phyloP scores from a whole-genome alignment of 1,140 invertebrate species.

The Dendrolimus punctatus region DNA sequence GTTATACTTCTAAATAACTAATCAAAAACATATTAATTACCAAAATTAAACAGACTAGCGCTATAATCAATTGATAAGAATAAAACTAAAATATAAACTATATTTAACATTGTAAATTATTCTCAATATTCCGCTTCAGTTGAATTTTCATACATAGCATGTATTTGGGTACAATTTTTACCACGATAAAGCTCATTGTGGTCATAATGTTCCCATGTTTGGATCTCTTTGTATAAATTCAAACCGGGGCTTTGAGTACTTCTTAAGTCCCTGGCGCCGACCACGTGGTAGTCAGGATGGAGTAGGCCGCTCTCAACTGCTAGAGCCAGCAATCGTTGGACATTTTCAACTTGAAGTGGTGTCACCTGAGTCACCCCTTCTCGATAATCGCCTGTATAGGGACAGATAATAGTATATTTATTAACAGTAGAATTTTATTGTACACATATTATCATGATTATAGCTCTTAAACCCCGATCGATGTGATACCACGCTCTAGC shows the following conservation, averaged over 20 bases:
- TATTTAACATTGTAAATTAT: too few relatives aligned
- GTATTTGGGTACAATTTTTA: conserved; percentile 35
- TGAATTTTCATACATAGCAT: conserved; percentile 14
- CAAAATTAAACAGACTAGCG: too few relatives aligned
- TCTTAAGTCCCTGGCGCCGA: conserved; percentile 39
- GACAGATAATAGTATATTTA: neutral
- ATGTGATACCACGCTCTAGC: too few relatives aligned
- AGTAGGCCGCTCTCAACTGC: conserved; percentile 37
- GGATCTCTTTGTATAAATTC: conserved; percentile 35
- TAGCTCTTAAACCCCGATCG: too few relatives aligned
- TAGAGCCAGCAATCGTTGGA: conserved; percentile 32
- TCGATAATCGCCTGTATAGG: conserved; percentile 46
- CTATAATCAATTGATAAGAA: too few relatives aligned
- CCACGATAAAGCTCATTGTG: conserved; percentile 23
- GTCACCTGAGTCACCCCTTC: conserved; percentile 36
- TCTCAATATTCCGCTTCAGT: too few relatives aligned
- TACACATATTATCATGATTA: too few relatives aligned
- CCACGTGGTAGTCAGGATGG: conserved; percentile 30
- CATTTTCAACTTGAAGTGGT: conserved; percentile 26
- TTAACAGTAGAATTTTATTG: neutral
- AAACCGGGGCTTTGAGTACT: conserved; percentile 40
- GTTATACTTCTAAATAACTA: too few relatives aligned
- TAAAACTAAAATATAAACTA: too few relatives aligned
- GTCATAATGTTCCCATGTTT: conserved; percentile 32
- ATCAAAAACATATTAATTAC: too few relatives aligned